Percentiles rank a stretch among this genome's conserved stretches.
phyloP scores from a whole-genome alignment of 1,140 invertebrate genomes.

The Drosophila lowei region DNA sequence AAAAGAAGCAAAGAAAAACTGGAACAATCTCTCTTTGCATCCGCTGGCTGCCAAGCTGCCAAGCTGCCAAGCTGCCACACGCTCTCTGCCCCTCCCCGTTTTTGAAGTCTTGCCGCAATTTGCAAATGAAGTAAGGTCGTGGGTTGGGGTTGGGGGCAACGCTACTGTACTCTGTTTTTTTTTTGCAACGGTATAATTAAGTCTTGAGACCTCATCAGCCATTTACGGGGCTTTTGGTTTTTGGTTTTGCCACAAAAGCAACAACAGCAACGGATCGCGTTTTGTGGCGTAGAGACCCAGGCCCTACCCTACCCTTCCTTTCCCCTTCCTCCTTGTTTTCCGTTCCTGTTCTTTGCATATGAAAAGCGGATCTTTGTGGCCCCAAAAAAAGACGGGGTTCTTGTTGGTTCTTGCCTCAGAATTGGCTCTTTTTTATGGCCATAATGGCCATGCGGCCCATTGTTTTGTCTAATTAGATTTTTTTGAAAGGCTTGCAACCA shows the following conservation, averaged over 20 bases:
- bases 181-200: slow-evolving; percentile 74
- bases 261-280: slow-evolving; percentile 48
- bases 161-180: slow-evolving; percentile 35
- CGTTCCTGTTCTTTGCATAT: slow-evolving; percentile 66
- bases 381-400: slow-evolving; percentile 31
- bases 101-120: slow-evolving; percentile 71
- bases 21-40: slow-evolving; percentile 55
- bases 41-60: neutral
- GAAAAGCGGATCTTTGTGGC: slow-evolving; percentile 56
- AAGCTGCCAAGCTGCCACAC: neutral
- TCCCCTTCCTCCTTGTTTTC: slow-evolving; percentile 6
- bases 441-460: slow-evolving; percentile 42
- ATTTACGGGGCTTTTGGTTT: slow-evolving; percentile 56
- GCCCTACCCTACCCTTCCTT: neutral
- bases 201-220: slow-evolving; percentile 66
- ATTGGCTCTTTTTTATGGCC: slow-evolving; percentile 46
- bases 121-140: slow-evolving; percentile 67
- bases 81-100: slow-evolving; percentile 5
- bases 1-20: slow-evolving; percentile 24
- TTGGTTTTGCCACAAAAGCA: slow-evolving; percentile 29
- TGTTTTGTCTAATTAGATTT: slow-evolving; percentile 72
- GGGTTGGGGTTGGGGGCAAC: slow-evolving; percentile 25
- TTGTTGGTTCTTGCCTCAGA: slow-evolving; percentile 15
- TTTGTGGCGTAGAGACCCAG: slow-evolving; percentile 50
- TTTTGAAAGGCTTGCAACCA: slow-evolving; percentile 53